Conservation (phyloP, 2,113 vertebrate genomes). For the Camelus bactrianus region DNA sequence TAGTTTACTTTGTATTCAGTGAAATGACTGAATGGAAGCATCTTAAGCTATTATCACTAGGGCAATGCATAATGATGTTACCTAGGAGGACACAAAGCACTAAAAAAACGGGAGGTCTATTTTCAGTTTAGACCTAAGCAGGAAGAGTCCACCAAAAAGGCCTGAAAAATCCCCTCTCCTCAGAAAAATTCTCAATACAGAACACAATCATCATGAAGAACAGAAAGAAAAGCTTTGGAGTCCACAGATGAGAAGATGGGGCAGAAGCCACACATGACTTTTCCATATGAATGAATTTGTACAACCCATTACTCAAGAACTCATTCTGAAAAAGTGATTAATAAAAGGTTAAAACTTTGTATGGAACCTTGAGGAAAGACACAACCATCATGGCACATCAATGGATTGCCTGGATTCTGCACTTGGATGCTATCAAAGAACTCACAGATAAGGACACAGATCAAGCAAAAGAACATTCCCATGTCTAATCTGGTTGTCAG, state of each 20-base stretch:
- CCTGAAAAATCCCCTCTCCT: neutral
- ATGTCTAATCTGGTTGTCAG: neutral
- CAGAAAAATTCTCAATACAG: neutral
- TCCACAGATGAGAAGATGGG: neutral
- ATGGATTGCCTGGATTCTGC: neutral
- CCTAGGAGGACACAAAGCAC: neutral
- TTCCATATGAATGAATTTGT: slow-evolving; percentile 6
- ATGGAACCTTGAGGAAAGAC: neutral
- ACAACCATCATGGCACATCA: neutral
- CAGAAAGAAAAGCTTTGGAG: neutral
- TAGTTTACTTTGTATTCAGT: neutral
- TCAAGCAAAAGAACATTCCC: neutral
- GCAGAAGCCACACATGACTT: neutral
- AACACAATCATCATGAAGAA: neutral
- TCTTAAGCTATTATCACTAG: neutral
- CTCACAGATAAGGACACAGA: neutral
- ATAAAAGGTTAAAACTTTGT: neutral
- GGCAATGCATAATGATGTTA: neutral
- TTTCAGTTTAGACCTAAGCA: neutral
- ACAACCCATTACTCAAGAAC: neutral
- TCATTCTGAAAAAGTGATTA: neutral
- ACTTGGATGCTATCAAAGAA: neutral
- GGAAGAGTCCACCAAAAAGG: neutral
- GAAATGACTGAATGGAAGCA: neutral
- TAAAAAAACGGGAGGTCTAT: neutral